Evolutionary conservation across 2,113 vertebrate genomes (phyloP).

Genomic region (Dermatemys mawii): DNA sequence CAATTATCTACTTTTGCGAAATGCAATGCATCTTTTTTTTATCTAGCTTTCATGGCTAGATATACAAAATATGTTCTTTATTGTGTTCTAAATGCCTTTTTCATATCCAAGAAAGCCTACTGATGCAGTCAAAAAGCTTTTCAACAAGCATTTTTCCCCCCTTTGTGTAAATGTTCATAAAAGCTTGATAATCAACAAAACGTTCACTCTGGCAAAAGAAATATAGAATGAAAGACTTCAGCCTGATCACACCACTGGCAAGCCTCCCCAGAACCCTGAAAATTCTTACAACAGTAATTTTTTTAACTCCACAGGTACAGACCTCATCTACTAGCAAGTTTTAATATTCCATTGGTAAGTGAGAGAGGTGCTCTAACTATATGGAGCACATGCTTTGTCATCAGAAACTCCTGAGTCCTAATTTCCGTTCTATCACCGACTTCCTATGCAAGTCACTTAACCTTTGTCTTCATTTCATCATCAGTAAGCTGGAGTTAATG

Average conservation of each 20-base stretch:
- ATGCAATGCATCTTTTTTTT: fast-evolving
- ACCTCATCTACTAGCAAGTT: neutral
- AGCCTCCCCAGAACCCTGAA: neutral
- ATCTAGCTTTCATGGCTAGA: neutral
- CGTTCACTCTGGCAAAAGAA: neutral
- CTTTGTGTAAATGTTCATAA: neutral
- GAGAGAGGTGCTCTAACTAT: constrained; percentile 48
- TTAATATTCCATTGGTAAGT: neutral
- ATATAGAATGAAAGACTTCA: neutral
- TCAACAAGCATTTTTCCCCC: neutral
- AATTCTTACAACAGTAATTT: neutral
- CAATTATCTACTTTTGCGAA: neutral
- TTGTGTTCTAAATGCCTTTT: neutral
- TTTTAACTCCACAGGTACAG: neutral
- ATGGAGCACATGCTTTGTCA: neutral
- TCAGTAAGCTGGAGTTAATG: neutral
- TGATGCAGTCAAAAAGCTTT: neutral
- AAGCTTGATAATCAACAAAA: neutral
- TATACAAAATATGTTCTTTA: neutral
- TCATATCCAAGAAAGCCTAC: neutral
- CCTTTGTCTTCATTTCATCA: neutral
- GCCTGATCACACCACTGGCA: neutral
- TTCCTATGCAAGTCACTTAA: neutral
- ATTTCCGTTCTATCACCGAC: neutral
- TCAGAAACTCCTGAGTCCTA: neutral